Conservation (phyloP, 1,140 invertebrate species). For the Homalodisca vitripennis region DNA sequence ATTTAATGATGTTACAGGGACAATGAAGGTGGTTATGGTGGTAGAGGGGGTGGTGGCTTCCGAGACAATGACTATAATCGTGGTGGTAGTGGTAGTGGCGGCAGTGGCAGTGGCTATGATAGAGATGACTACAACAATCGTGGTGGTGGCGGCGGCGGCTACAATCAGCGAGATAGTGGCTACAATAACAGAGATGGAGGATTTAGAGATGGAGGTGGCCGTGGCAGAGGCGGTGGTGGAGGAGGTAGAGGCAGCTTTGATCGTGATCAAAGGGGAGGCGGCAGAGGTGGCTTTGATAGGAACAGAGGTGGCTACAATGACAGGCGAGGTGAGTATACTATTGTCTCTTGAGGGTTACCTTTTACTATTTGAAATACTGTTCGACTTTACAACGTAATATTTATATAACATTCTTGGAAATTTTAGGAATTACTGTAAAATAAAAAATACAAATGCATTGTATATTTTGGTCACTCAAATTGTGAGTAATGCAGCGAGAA, state of each 20-base stretch:
- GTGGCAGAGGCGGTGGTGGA: conserved; percentile 14
- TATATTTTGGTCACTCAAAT: no score
- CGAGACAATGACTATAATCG: background rate
- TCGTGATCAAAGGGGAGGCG: conserved; percentile 11
- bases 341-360: no score
- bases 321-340: background rate
- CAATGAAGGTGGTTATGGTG: conserved; percentile 2
- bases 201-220: background rate
- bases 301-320: conserved; percentile 12
- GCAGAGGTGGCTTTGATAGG: conserved; percentile 23
- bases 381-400: no score
- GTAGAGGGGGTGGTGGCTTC: conserved; percentile 27
- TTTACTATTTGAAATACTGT: no score
- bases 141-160: background rate
- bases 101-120: background rate
- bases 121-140: background rate
- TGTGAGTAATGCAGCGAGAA: no score
- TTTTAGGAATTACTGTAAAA: no score
- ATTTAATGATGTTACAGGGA: background rate
- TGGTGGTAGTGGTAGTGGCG: background rate
- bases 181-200: conserved; percentile 11
- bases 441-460: no score
- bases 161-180: background rate
- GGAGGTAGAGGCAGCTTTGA: conserved; percentile 24
- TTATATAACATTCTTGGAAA: no score